Evolutionary conservation across 1,140 invertebrate species (phyloP), one percentile per base, ranked within the genome.

Genomic region (Tetramorium alpestre): DNA sequence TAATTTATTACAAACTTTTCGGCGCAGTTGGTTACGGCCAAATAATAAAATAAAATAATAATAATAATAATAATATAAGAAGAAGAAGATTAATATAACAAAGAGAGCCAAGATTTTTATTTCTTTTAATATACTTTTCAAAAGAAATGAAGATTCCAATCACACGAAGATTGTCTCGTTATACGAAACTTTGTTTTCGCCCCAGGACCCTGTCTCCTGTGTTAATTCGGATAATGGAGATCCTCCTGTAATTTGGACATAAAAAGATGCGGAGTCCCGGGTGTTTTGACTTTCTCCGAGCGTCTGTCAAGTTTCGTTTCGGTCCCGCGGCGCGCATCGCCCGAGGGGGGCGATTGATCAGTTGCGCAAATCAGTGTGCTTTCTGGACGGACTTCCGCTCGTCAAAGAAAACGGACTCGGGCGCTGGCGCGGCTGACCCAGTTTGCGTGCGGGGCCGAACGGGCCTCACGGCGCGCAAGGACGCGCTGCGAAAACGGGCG

Each of bases 201-300:
- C 58, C 33, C 3, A 51, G 13, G 1, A 13, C 25, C n/a, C 25
- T 16, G n/a, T 58, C 72, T 18, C 54, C 3, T 18, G 22, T 3
- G 25, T 78, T 65, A 69, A 13, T 44, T n/a, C 16, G 41, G 18
- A 28, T 67, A 69, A 69, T 56, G 47, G 22, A 69, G n/a, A 22
- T 54, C n/a, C 47, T n/a, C 22, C 13, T 5, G 41, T 38, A 72
- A 75, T 75, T 73, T 60, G 54, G 41, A 16, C 56, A 28, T 25
- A 38, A 75, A 47, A 22, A 22, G 22, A 22, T 22, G 22, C 38
- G 51, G 80, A 72, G 38, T 73, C 41, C 11, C 33, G 38, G 38
- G n/a, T 84, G 56, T 75, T 84, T 84, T 84, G 80, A 84, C 80
- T 84, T 84, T 84, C 80, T 84, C 80, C 44, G n/a, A 56, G 28